Conservation (phyloP, 2,113 vertebrate genomes). For the Ovis canadensis region DNA sequence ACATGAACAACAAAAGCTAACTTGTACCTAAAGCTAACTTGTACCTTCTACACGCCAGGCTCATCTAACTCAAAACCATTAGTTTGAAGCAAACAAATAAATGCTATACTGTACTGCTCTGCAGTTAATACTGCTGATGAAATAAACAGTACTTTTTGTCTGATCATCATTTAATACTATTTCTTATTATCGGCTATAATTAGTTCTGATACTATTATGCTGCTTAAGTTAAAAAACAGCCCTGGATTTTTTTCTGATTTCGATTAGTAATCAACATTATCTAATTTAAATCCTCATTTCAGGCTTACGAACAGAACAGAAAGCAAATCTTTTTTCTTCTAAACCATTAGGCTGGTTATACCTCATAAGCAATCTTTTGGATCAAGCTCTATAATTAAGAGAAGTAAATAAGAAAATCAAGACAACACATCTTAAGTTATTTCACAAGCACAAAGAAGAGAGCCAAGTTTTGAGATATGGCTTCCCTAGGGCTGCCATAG, state of each 20-base stretch:
- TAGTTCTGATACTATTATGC: neutral
- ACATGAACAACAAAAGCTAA: neutral
- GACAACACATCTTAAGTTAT: neutral
- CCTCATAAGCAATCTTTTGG: neutral
- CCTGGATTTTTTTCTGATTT: neutral
- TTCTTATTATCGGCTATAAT: neutral
- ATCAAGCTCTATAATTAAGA: neutral
- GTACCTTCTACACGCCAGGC: neutral
- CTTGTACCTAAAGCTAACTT: neutral
- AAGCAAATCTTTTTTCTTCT: neutral
- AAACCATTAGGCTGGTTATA: neutral
- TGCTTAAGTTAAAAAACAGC: constrained; percentile 1
- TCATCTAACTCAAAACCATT: neutral
- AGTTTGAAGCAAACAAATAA: neutral
- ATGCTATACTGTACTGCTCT: neutral
- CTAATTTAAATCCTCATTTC: constrained; percentile 19
- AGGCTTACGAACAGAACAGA: constrained; percentile 5
- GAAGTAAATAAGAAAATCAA: neutral
- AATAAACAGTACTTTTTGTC: neutral
- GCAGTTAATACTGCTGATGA: neutral
- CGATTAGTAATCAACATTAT: constrained; percentile 1
- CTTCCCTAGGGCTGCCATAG: neutral
- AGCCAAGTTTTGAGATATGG: neutral
- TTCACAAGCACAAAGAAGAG: neutral
- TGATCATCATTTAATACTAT: neutral